These are phyloP conservation scores for Ectemnius continuus DNA, from an alignment of 2,888 invertebrate genomes.

Conservation along the genomic window DNA sequence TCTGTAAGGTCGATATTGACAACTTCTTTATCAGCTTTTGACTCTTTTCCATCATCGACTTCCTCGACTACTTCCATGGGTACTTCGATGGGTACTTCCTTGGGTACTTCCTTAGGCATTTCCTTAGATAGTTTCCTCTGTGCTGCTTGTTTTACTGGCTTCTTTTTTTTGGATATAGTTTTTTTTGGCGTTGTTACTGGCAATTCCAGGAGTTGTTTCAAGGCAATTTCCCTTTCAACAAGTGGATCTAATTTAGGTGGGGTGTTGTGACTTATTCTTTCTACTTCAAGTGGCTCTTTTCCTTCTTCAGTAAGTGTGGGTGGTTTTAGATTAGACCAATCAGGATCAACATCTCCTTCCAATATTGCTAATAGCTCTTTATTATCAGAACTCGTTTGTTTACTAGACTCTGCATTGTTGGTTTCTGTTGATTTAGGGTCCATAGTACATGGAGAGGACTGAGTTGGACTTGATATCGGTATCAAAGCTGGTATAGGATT, in stretches of 20 bases:
- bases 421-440: constrained; percentile 44
- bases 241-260: constrained; percentile 76
- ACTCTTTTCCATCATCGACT: constrained; percentile 4
- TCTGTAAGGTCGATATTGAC: constrained; percentile 37
- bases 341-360: constrained; percentile 80
- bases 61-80: constrained; percentile 25
- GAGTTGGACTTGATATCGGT: constrained; percentile 53
- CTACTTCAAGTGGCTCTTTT: constrained; percentile 44
- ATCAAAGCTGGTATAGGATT: constrained; percentile 60
- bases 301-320: constrained; percentile 57
- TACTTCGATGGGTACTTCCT: constrained; percentile 33
- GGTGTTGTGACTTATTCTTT: constrained; percentile 34
- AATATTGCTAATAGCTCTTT: constrained; percentile 81
- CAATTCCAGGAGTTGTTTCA: constrained; percentile 80
- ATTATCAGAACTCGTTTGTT: constrained; percentile 74
- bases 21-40: constrained; percentile 24
- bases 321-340: constrained; percentile 75
- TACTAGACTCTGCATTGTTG: constrained; percentile 44
- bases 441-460: constrained; percentile 24
- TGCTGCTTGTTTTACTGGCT: constrained; percentile 44
- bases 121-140: constrained; percentile 34
- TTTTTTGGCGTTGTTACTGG: constrained; percentile 71
- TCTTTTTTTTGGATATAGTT: constrained; percentile 41
- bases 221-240: constrained; percentile 80
- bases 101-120: constrained; percentile 30